These are phyloP conservation scores for Sardinella longiceps DNA, from an alignment of 2,797 vertebrate species.

Conservation along the genomic window DNA sequence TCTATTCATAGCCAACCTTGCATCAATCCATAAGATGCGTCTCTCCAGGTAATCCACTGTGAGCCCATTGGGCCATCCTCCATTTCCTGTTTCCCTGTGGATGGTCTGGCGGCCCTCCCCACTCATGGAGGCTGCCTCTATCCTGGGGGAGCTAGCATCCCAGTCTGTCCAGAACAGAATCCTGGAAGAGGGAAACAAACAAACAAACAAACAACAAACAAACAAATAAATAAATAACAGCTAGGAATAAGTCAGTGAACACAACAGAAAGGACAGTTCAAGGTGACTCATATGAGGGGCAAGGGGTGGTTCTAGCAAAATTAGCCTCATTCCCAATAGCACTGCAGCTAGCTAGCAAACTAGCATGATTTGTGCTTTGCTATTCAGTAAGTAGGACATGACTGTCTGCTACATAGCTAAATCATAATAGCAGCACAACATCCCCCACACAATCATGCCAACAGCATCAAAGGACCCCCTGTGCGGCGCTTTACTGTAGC, in stretches of 20 bases:
- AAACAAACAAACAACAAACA: not conserved
- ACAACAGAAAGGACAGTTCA: not conserved
- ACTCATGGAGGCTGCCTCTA: conserved; percentile 97
- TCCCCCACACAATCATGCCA: not conserved
- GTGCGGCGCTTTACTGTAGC: not conserved
- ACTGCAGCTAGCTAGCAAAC: not conserved
- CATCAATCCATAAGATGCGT: conserved; percentile 96
- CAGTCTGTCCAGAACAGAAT: conserved; percentile 99
- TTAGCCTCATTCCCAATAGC: not conserved
- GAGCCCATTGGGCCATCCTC: conserved; percentile 97
- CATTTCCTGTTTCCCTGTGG: conserved; percentile 91
- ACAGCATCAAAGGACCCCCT: not conserved
- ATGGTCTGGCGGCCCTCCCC: conserved; percentile 90
- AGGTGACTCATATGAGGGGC: not conserved
- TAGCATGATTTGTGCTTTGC: not conserved
- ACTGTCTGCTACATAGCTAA: not conserved
- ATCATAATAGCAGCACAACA: not conserved
- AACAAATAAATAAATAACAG: not conserved
- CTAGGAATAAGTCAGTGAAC: not conserved
- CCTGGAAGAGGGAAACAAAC: conserved; percentile 60
- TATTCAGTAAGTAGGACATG: not conserved
- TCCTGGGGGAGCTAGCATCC: conserved; percentile 93
- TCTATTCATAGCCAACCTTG: conserved; percentile 75
- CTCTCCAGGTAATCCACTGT: conserved; percentile 96
- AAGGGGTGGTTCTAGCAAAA: not conserved